These are phyloP conservation scores for Thalassaphorura encarpata DNA, from an alignment of 1,140 invertebrate genomes.

Conservation along the genomic window DNA sequence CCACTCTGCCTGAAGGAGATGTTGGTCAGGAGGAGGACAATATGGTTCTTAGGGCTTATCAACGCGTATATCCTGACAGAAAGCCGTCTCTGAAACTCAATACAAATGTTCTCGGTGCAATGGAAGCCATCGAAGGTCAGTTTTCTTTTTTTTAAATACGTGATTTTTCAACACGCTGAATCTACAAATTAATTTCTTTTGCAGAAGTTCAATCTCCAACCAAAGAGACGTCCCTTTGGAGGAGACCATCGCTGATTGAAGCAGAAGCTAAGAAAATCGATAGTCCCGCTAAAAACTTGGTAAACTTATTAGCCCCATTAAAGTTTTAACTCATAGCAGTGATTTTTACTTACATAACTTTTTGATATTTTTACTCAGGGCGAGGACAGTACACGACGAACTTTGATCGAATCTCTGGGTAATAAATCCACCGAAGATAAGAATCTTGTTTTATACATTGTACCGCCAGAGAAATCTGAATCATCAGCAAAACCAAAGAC, in stretches of 20 bases:
- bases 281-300: constrained; percentile 45
- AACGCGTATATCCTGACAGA: constrained; percentile 63
- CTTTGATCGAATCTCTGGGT: constrained; percentile 42
- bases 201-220: constrained; percentile 52
- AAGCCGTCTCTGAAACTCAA: constrained; percentile 65
- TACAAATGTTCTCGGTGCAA: constrained; percentile 67
- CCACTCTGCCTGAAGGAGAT: constrained; percentile 57
- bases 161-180: background rate
- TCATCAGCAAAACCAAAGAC: background rate
- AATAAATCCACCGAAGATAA: constrained; percentile 40
- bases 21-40: constrained; percentile 37
- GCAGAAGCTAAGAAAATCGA: constrained; percentile 37
- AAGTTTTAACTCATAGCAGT: background rate
- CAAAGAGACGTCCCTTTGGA: constrained; percentile 65
- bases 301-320: too few species aligned
- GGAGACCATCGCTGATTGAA: constrained; percentile 50
- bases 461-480: constrained; percentile 34
- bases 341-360: background rate
- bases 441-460: constrained; percentile 53
- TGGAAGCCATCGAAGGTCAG: constrained; percentile 74
- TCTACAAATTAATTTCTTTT: constrained; percentile 32
- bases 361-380: background rate
- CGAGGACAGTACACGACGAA: constrained; percentile 1
- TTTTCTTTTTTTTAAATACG: background rate
- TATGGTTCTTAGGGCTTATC: constrained; percentile 41